A percentile compares a stretch with the other conserved stretches of the same genome.
Conservation (phyloP, 2,888 invertebrate species). For the Hybos culiciformis region DNA sequence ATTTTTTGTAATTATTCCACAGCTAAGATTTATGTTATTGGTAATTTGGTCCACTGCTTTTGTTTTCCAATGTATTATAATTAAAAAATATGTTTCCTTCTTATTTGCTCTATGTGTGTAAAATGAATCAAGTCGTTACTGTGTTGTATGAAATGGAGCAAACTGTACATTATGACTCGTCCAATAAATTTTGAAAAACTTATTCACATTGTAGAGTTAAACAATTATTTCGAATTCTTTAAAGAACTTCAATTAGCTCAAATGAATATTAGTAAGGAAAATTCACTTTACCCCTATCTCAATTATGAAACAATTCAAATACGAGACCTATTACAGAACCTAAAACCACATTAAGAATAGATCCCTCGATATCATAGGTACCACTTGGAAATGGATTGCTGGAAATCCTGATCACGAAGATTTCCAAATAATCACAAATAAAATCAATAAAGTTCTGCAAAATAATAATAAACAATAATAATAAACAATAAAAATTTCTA, state of each 20-base stretch:
- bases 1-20: too few species aligned
- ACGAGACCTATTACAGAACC: neutral
- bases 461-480: conserved; percentile 7
- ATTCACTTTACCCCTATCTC: neutral
- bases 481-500: conserved; percentile 8
- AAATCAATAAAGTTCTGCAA: conserved; percentile 5
- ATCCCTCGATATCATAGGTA: neutral
- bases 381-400: neutral
- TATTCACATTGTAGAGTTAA: conserved; percentile 9
- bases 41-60: too few species aligned
- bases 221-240: neutral
- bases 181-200: too few species aligned
- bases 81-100: too few species aligned
- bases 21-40: too few species aligned
- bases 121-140: too few species aligned
- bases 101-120: too few species aligned
- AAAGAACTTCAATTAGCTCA: conserved; percentile 1
- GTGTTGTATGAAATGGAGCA: too few species aligned
- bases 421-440: conserved; percentile 3
- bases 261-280: neutral
- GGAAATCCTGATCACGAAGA: neutral
- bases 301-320: neutral
- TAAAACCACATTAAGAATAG: neutral
- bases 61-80: too few species aligned
- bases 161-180: too few species aligned